These are phyloP conservation scores for Ectropis crepuscularia DNA, from an alignment of 2,888 invertebrate species.

Conservation along the genomic window DNA sequence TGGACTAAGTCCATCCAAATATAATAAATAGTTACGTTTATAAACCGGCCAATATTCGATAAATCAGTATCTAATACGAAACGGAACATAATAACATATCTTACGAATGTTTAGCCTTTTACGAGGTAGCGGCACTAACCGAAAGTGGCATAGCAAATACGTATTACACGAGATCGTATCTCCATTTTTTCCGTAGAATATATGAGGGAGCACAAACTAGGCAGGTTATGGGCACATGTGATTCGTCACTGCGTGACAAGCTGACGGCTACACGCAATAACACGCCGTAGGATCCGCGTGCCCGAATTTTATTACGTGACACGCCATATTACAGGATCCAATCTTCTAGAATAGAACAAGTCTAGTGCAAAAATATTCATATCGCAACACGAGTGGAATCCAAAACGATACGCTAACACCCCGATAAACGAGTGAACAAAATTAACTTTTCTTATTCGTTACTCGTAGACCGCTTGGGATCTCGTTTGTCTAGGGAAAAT, in stretches of 20 bases:
- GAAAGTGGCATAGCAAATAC: conserved; percentile 11
- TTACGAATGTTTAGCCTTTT: not conserved
- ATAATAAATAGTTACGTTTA: no score
- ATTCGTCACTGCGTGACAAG: conserved; percentile 60
- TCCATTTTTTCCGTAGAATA: conserved; percentile 26
- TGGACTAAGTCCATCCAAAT: no score
- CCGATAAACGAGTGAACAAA: conserved; percentile 51
- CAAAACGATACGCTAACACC: conserved; percentile 38
- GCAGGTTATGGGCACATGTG: conserved; percentile 46
- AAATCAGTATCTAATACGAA: no score
- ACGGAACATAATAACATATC: not conserved
- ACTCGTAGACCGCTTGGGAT: conserved; percentile 48
- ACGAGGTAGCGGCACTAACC: conserved; percentile 8
- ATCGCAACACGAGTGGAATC: conserved; percentile 25
- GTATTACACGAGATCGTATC: conserved; percentile 20
- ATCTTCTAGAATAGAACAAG: conserved; percentile 30
- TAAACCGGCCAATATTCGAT: no score
- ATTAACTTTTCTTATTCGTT: conserved; percentile 44
- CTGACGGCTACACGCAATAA: conserved; percentile 59
- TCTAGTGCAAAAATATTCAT: conserved; percentile 32
- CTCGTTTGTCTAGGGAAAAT: conserved; percentile 66
- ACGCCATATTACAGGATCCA: conserved; percentile 28
- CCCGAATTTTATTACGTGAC: conserved; percentile 60
- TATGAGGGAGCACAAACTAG: conserved; percentile 43
- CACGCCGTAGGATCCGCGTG: conserved; percentile 54